These are phyloP conservation scores for Macrosiphum euphorbiae DNA, from an alignment of 2,888 invertebrate genomes.

Conservation along the genomic window DNA sequence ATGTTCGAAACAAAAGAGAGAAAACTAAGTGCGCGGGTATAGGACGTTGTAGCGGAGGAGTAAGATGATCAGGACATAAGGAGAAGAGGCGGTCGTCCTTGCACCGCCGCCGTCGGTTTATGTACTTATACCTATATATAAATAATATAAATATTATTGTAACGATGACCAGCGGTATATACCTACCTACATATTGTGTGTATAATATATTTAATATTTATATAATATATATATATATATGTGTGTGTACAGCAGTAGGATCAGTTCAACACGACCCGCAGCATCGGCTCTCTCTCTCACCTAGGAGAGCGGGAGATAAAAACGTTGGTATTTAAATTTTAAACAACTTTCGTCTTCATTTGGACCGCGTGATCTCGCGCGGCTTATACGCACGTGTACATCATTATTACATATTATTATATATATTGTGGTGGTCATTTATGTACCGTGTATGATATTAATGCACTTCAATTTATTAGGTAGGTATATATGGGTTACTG, in stretches of 20 bases:
- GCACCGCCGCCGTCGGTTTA: neutral
- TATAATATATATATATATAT: neutral
- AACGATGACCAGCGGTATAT: neutral
- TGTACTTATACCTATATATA: neutral
- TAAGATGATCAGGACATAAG: neutral
- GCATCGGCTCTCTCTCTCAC: neutral
- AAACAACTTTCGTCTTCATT: slow-evolving; percentile 59
- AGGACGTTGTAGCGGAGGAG: neutral
- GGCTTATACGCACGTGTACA: neutral
- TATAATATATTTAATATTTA: neutral
- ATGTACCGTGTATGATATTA: too few relatives aligned
- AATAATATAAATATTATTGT: neutral
- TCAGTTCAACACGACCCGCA: neutral
- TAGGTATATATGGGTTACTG: too few relatives aligned
- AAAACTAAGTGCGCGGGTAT: neutral
- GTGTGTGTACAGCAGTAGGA: neutral
- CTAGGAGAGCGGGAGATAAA: neutral
- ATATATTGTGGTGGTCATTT: too few relatives aligned
- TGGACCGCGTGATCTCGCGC: neutral
- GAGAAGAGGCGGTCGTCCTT: slow-evolving; percentile 50
- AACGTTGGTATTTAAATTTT: neutral
- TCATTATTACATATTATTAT: too few relatives aligned
- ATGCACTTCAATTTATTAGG: too few relatives aligned
- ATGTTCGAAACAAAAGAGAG: neutral
- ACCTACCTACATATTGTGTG: too few relatives aligned